Percentiles rank a stretch among this genome's conserved stretches.
These are phyloP conservation scores for Cryptomyrus ogoouensis DNA, from an alignment of 2,113 vertebrate species.

Conservation along the genomic window DNA sequence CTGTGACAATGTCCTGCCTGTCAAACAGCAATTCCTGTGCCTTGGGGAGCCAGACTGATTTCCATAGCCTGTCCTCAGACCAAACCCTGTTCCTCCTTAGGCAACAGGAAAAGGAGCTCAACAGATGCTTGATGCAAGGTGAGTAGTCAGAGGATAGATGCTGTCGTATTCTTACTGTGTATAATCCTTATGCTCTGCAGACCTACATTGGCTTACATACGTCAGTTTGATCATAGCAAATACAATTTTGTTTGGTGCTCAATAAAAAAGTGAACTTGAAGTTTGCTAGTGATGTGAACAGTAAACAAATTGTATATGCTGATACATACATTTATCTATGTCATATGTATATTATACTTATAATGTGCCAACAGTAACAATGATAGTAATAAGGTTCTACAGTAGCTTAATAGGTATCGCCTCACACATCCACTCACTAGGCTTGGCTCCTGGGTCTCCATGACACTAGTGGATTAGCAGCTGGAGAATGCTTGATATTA, in stretches of 20 bases:
- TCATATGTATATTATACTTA: neutral
- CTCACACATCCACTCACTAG: neutral
- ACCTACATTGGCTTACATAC: neutral
- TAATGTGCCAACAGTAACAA: neutral
- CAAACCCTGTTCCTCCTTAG: neutral
- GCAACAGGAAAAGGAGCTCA: neutral
- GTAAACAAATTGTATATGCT: neutral
- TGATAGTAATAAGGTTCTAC: neutral
- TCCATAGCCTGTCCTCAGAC: constrained; percentile 1
- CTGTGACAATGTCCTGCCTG: neutral
- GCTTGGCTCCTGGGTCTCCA: neutral
- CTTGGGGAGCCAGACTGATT: neutral
- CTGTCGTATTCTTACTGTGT: neutral
- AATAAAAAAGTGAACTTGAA: neutral
- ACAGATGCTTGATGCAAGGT: neutral
- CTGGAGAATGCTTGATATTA: neutral
- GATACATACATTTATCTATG: neutral
- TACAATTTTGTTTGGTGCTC: neutral
- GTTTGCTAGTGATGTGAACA: neutral
- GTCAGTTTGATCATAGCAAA: neutral
- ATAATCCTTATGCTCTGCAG: neutral
- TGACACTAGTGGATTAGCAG: neutral
- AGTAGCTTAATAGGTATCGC: neutral
- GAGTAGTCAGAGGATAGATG: neutral
- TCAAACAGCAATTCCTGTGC: neutral